These are phyloP conservation scores for Platyscapa corneri DNA, from an alignment of 1,140 invertebrate genomes.

Conservation along the genomic window DNA sequence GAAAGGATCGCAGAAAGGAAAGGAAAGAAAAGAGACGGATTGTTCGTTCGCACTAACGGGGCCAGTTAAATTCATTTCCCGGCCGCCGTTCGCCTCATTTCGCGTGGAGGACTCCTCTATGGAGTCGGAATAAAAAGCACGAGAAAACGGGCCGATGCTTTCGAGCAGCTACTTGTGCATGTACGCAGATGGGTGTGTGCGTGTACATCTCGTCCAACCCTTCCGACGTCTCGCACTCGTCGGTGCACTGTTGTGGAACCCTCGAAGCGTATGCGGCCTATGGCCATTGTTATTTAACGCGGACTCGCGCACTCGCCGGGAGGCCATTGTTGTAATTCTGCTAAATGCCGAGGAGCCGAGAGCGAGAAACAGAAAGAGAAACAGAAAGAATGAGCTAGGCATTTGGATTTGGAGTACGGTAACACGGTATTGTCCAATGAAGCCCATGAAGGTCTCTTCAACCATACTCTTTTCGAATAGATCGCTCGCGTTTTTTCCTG, in stretches of 20 bases:
- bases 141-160: constrained; percentile 61
- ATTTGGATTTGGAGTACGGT: neutral
- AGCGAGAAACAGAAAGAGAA: neutral
- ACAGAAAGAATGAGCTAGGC: neutral
- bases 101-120: neutral
- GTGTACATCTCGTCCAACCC: neutral
- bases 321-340: constrained; percentile 58
- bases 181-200: neutral
- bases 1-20: neutral
- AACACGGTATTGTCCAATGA: neutral
- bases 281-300: constrained; percentile 63
- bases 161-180: constrained; percentile 55
- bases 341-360: constrained; percentile 54
- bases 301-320: constrained; percentile 39
- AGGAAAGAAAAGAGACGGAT: neutral
- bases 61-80: constrained; percentile 31
- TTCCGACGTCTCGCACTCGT: constrained; percentile 18
- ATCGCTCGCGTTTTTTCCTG: neutral
- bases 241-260: constrained; percentile 12
- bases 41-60: neutral
- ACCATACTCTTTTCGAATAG: neutral
- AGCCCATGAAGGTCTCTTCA: neutral
- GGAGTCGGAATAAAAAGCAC: constrained; percentile 40
- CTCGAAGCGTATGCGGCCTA: constrained; percentile 39
- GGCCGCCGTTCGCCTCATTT: neutral